phyloP scores from a whole-genome alignment of 2,888 invertebrate genomes.

The Aleiodes alternator region DNA sequence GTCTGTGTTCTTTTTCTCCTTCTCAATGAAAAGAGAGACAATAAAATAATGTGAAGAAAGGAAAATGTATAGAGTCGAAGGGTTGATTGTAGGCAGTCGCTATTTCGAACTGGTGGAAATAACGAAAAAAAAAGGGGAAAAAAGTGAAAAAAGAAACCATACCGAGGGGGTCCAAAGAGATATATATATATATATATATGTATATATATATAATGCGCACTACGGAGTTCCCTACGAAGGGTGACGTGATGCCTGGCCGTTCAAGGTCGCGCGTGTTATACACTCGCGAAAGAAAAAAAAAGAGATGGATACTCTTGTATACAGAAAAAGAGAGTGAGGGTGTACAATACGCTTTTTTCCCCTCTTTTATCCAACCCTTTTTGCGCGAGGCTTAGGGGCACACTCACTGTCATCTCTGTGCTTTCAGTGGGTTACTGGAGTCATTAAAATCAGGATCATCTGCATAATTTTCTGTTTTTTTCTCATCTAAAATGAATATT shows the following conservation, averaged over 20 bases:
- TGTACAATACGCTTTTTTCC: constrained; percentile 16
- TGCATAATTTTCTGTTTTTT: background rate
- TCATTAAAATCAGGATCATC: background rate
- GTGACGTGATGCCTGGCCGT: constrained; percentile 57
- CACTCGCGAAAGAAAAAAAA: constrained; percentile 29
- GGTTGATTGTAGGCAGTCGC: constrained; percentile 10
- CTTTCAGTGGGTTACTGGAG: constrained; percentile 27
- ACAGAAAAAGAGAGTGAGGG: background rate
- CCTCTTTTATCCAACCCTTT: constrained; percentile 8
- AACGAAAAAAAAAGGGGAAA: constrained; percentile 12
- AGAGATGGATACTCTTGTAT: background rate
- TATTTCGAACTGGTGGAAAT: background rate
- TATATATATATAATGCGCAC: constrained; percentile 23
- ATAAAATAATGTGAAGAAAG: constrained; percentile 51
- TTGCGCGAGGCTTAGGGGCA: constrained; percentile 15
- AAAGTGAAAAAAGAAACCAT: constrained; percentile 6
- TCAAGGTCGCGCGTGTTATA: constrained; percentile 69
- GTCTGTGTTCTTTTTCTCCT: constrained; percentile 36
- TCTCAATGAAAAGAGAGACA: constrained; percentile 55
- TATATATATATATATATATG: too few relatives aligned
- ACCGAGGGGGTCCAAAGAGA: constrained; percentile 13
- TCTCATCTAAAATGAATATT: background rate
- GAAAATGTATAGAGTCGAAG: constrained; percentile 47
- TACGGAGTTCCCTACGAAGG: constrained; percentile 56
- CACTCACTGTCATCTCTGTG: background rate